Base-by-base conservation (phyloP, 2,113 vertebrate species). In the Podilymbus podiceps region DNA sequence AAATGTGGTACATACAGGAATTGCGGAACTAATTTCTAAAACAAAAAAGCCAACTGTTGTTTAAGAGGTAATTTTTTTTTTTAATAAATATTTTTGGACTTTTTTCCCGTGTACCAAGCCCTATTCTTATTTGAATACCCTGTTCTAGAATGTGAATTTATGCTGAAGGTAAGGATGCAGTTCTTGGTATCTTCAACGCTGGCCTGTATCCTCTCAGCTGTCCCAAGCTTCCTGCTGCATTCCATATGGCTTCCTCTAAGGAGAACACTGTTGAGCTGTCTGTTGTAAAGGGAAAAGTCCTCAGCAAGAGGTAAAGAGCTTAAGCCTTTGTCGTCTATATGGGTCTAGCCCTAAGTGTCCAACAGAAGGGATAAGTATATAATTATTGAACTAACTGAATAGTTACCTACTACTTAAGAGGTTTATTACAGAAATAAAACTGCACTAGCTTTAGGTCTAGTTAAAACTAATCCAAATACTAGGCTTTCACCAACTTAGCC, bases 31-130 rank as follows among this genome's bases (percentile, higher is more conserved):
- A 4, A 71, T 53, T 63, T 52, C 59, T 47, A 77, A 78, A 96
- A 83, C 31, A 18, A 91, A 28, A 93, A 94, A 60, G 59, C 64
- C 38, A 84, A 66, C 4, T 53, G 20, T n/a, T 88, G 56, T 89
- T 88, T 56, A 79, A 64, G 59, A 95, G 7, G 14, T 47, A 73
- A 55, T 22, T 40, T 33, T 17, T 81, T 68, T 69, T 76, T 64
- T 30, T 21, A 3, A 91, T 96, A 97, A 95, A 92, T 71, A 52
- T 74, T 94, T 96, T 94, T 90, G 0, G 55, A 92, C 10, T 63
- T 35, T 52, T 64, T 58, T 12, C 18, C 20, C 21, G 20, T 27
- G 19, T 71, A 62, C 11, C 6, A 77, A 89, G 52, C 13, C 16
- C 33, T 59, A 0, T 55, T 86, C 28, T 66, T 88, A 49, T 30